Percentiles rank a stretch among this genome's conserved stretches.
Evolutionary conservation across 2,888 invertebrate species (phyloP).

Genomic region (Xestoiulus laeticollis): DNA sequence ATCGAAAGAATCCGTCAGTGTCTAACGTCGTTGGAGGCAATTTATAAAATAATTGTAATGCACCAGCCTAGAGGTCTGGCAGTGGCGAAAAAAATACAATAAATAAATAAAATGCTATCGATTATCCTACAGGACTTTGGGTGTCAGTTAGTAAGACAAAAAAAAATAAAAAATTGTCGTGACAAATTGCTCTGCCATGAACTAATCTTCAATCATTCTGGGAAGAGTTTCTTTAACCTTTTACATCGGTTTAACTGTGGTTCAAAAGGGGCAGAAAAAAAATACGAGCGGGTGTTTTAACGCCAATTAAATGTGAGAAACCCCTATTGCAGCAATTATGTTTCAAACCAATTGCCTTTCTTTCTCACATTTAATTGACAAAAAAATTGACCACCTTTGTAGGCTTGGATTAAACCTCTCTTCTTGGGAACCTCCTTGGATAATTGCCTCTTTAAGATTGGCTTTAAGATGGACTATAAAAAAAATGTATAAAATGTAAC

Average conservation of each 20-base stretch:
- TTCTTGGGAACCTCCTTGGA: background rate
- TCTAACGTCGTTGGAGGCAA: background rate
- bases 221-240: background rate
- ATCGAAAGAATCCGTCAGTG: constrained; percentile 1
- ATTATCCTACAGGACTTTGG: constrained; percentile 4
- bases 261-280: background rate
- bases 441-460: no score
- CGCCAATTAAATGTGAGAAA: background rate
- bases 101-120: background rate
- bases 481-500: no score
- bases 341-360: background rate
- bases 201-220: constrained; percentile 1
- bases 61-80: background rate
- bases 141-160: background rate
- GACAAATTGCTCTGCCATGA: constrained; percentile 11
- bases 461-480: no score
- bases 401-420: background rate
- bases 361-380: background rate
- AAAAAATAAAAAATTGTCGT: background rate
- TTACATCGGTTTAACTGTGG: background rate
- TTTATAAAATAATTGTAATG: constrained; percentile 1
- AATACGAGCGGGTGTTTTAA: background rate
- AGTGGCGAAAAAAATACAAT: background rate
- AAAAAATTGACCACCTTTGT: constrained; percentile 3
- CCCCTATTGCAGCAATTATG: background rate